Evolutionary conservation across 1,140 invertebrate species (phyloP).

Genomic region (Drosophila guanche): DNA sequence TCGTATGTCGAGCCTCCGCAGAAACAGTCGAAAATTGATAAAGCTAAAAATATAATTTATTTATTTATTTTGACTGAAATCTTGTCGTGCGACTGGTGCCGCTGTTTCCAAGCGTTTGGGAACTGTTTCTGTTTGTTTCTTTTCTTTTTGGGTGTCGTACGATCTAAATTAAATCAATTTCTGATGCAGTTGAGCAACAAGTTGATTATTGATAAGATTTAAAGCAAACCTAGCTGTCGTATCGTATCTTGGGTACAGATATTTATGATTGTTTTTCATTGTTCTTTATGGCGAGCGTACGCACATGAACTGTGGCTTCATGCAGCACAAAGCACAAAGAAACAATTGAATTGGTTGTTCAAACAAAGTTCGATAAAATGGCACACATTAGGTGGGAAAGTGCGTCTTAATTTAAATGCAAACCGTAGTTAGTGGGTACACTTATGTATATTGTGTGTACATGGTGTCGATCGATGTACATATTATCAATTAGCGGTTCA

Average conservation of each 20-base stretch:
- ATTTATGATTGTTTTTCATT: slow-evolving; percentile 27
- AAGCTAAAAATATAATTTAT: slow-evolving; percentile 68
- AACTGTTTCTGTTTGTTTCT: background rate
- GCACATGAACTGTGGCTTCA: background rate
- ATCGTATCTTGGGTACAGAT: slow-evolving; percentile 29
- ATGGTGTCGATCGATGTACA: too few species aligned
- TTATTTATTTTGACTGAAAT: slow-evolving; percentile 49
- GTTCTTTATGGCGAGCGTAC: background rate
- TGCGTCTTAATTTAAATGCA: too few species aligned
- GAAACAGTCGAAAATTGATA: slow-evolving; percentile 62
- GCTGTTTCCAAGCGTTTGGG: slow-evolving; percentile 31
- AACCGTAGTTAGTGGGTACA: too few species aligned
- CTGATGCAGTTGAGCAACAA: slow-evolving; percentile 28
- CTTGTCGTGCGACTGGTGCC: slow-evolving; percentile 21
- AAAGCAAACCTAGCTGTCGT: slow-evolving; percentile 3
- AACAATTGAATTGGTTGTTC: too few species aligned
- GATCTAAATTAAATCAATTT: slow-evolving; percentile 46
- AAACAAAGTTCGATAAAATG: too few species aligned
- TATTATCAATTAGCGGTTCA: too few species aligned
- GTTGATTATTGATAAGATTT: slow-evolving; percentile 37
- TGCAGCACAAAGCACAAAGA: too few species aligned
- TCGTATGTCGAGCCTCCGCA: slow-evolving; percentile 67
- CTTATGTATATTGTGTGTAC: too few species aligned
- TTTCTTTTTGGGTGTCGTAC: slow-evolving; percentile 20
- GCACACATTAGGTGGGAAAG: too few species aligned